Evolutionary conservation across 2,888 invertebrate genomes (phyloP).

Genomic region (Drosophila quinaria): DNA sequence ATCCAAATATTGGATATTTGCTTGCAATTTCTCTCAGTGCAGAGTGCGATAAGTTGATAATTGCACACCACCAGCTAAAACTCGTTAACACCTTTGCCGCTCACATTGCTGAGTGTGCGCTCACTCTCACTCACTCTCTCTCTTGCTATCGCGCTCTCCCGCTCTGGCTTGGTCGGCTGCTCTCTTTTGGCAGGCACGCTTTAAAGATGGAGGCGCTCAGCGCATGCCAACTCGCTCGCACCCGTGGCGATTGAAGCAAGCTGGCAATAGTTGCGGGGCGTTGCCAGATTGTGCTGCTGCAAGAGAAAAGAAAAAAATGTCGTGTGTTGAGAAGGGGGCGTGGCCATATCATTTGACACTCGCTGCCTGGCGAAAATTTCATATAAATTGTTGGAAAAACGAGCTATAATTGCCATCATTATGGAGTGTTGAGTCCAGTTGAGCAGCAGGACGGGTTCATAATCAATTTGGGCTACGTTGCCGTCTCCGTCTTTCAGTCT

Average conservation of each 20-base stretch:
- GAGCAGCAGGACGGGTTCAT: slow-evolving; percentile 56
- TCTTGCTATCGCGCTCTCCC: slow-evolving; percentile 22
- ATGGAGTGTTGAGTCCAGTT: slow-evolving; percentile 83
- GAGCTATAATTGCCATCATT: slow-evolving; percentile 85
- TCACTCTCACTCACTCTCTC: slow-evolving; percentile 38
- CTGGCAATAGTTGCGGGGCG: slow-evolving; percentile 57
- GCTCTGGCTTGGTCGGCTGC: slow-evolving; percentile 21
- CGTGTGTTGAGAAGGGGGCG: slow-evolving; percentile 53
- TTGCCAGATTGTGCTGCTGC: slow-evolving; percentile 46
- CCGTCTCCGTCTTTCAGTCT: slow-evolving; percentile 24
- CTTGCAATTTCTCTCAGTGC: slow-evolving; percentile 34
- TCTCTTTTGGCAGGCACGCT: slow-evolving; percentile 43
- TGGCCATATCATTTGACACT: slow-evolving; percentile 41
- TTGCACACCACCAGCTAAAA: slow-evolving; percentile 47
- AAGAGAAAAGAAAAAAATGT: slow-evolving; percentile 31
- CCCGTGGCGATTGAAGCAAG: slow-evolving; percentile 31
- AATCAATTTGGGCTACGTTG: slow-evolving; percentile 60
- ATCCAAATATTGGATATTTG: no score
- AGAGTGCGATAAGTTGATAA: slow-evolving; percentile 30
- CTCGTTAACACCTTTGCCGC: slow-evolving; percentile 38
- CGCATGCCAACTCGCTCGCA: slow-evolving; percentile 45
- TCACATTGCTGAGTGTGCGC: slow-evolving; percentile 17
- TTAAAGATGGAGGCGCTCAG: slow-evolving; percentile 81
- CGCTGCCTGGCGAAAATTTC: slow-evolving; percentile 63
- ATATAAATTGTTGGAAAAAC: slow-evolving; percentile 84